Base-by-base conservation (phyloP, 2,888 invertebrate genomes). In the Heteromyza rotundicornis region DNA sequence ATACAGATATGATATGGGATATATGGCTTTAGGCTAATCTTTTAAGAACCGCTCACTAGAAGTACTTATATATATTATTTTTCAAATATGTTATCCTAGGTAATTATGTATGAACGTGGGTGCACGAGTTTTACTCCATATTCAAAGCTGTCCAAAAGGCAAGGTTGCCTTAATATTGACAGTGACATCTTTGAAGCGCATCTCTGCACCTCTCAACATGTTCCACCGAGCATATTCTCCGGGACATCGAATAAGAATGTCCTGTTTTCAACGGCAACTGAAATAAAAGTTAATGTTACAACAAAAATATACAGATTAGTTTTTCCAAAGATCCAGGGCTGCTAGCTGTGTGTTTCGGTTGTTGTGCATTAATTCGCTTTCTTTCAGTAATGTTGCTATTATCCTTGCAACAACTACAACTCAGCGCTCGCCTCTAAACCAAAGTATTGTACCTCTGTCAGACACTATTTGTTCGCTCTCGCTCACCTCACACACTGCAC, bases 221-320 rank as follows among this genome's bases (percentile, higher is more conserved):
- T 32, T 32, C 7, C 40, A n/a, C n/a, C 16, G n/a, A 3, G 10
- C 3, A n/a, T n/a, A 40, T 40, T 40, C 40, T 40, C 10, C 16
- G 16, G 40, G 2, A 40, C 16, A 40, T 40, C 40, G n/a, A 47
- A 12, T 2, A 17, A 35, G 16, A 17, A 22, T 47, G 27, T 57
- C 47, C 58, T 36, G 20, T 12, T 17, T 52, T 16, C 52, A 53
- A 35, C 65, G 70, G 68, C 70, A 68, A 68, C 66, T 3, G 19
- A 75, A 73, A 71, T 72, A 76, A 74, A 74, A 72, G 68, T 75
- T 74, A 73, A 76, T 70, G 72, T 72, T 64, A 69, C 69, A 71
- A 71, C 66, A 35, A 16, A 35, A 3, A 60, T 57, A 53, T 35
- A 69, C 59, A 74, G 70, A 73, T 73, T 73, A 70, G n/a, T 73